phyloP scores from a whole-genome alignment of 2,113 vertebrate genomes.

The Scomber scombrus region DNA sequence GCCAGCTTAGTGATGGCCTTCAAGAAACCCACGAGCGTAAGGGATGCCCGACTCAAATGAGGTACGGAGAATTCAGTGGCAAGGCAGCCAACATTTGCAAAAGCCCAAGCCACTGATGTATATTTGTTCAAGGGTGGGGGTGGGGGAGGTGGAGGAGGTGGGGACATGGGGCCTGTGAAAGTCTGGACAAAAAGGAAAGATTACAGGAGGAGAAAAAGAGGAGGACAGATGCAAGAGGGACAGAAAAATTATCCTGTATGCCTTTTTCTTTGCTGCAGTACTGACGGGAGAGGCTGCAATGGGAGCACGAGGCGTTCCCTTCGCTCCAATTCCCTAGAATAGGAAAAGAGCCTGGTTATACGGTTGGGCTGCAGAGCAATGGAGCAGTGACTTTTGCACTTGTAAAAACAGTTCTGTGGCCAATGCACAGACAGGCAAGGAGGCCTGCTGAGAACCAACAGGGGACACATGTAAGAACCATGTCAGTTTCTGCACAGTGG shows the following conservation, averaged over 20 bases:
- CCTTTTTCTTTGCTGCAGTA: conserved; percentile 45
- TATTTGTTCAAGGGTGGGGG: conserved; percentile 75
- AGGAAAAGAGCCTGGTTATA: conserved; percentile 82
- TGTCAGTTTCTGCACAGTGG: conserved; percentile 33
- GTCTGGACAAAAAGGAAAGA: conserved; percentile 63
- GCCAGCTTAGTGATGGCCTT: conserved; percentile 69
- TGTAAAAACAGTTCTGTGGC: conserved; percentile 83
- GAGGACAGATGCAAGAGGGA: conserved; percentile 20
- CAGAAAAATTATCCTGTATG: conserved; percentile 29
- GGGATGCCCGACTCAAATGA: conserved; percentile 70
- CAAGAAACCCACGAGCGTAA: conserved; percentile 67
- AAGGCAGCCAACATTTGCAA: conserved; percentile 70
- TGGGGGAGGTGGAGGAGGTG: neutral
- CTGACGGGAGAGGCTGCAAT: conserved; percentile 49
- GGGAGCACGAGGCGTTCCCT: conserved; percentile 61
- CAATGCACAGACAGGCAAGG: conserved; percentile 71
- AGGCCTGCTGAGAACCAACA: conserved; percentile 68
- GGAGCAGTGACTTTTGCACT: conserved; percentile 82
- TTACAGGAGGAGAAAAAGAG: conserved; percentile 31
- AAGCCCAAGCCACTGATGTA: conserved; percentile 70
- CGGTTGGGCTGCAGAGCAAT: conserved; percentile 83
- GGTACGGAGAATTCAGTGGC: conserved; percentile 72
- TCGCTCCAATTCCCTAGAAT: conserved; percentile 71
- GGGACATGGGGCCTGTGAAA: conserved; percentile 44
- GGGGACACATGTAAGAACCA: conserved; percentile 57